A percentile compares a stretch with the other conserved stretches of the same genome.
Evolutionary conservation across 1,140 invertebrate species (phyloP).

Genomic region (Zaprionus nigranus): DNA sequence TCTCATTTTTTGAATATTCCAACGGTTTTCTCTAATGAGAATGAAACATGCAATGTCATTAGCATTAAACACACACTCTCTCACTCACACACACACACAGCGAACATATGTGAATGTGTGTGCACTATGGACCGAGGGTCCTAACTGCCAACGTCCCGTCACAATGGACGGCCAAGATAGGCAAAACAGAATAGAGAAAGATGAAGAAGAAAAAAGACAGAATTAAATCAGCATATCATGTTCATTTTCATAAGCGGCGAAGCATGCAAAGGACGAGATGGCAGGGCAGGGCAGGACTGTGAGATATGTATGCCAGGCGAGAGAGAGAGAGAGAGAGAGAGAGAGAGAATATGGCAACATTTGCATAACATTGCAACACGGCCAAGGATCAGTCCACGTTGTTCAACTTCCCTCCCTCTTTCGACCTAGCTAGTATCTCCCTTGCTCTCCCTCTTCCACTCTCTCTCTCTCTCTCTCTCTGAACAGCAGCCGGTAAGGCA

Average conservation of each 20-base stretch:
- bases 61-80: constrained; percentile 44
- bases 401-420: not conserved
- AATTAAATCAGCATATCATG: constrained; percentile 76
- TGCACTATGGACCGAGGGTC: constrained; percentile 44
- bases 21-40: constrained; percentile 54
- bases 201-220: constrained; percentile 7
- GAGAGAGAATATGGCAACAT: constrained; percentile 40
- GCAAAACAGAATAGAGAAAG: constrained; percentile 5
- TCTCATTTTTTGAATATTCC: constrained; percentile 13
- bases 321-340: not conserved
- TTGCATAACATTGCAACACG: constrained; percentile 63
- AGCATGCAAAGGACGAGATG: constrained; percentile 64
- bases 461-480: not conserved
- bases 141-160: constrained; percentile 16
- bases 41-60: constrained; percentile 68
- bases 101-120: constrained; percentile 32
- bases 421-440: not conserved
- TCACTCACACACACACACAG: not conserved
- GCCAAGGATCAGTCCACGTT: constrained; percentile 26
- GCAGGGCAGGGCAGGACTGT: constrained; percentile 10
- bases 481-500: constrained; percentile 9
- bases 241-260: constrained; percentile 72
- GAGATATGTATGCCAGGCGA: not conserved
- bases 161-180: constrained; percentile 15
- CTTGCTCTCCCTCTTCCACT: not conserved